These are phyloP conservation scores for Tangara arthus DNA, from an alignment of 2,797 vertebrate species.

Conservation along the genomic window DNA sequence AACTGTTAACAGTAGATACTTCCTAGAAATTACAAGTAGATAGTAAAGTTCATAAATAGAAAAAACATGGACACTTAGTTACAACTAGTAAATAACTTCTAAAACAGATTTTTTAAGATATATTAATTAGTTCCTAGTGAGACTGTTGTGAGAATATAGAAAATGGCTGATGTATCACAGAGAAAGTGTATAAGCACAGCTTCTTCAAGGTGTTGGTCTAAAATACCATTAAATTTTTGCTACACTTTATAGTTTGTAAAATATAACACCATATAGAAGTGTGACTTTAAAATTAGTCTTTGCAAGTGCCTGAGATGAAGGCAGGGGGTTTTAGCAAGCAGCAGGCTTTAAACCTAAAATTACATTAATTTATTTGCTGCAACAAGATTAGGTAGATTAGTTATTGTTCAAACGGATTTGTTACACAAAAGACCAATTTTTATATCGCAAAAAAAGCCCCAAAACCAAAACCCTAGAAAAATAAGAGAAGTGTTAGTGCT, in stretches of 20 bases:
- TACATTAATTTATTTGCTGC: slow-evolving; percentile 57
- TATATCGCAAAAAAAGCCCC: not conserved
- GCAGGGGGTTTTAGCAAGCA: slow-evolving; percentile 57
- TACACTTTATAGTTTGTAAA: slow-evolving; percentile 58
- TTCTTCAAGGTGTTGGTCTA: slow-evolving; percentile 40
- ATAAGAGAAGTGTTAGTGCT: not conserved
- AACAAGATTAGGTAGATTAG: slow-evolving; percentile 43
- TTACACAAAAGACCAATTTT: not conserved
- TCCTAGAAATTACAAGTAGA: not conserved
- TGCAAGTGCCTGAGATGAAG: slow-evolving; percentile 60
- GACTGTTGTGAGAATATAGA: slow-evolving; percentile 1
- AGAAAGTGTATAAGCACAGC: not conserved
- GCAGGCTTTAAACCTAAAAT: slow-evolving; percentile 61
- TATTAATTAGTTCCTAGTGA: not conserved
- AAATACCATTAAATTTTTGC: slow-evolving; percentile 60
- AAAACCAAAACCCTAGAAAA: not conserved
- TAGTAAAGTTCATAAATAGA: not conserved
- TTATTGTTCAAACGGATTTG: slow-evolving; percentile 17
- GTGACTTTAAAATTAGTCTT: slow-evolving; percentile 70
- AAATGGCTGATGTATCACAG: slow-evolving; percentile 6
- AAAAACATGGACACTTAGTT: not conserved
- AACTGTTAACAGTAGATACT: not conserved
- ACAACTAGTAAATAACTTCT: not conserved
- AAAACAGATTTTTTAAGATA: not conserved
- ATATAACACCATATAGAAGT: slow-evolving; percentile 60